Evolutionary conservation across 2,888 invertebrate species (phyloP).

Genomic region (Rhogogaster chlorosoma): DNA sequence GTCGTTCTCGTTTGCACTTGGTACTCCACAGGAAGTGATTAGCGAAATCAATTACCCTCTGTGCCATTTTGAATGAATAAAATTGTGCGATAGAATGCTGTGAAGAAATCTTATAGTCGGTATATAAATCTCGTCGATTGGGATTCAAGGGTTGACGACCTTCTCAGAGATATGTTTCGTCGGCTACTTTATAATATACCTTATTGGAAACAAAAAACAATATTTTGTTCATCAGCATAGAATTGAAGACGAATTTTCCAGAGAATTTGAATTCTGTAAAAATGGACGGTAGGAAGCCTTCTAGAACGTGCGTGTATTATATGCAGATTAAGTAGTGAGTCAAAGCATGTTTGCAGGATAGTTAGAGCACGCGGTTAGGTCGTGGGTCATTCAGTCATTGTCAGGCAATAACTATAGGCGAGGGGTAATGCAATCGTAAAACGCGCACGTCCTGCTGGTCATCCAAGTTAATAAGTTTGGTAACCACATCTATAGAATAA

Average conservation of each 20-base stretch:
- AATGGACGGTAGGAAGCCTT: not conserved
- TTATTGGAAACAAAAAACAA: too few species aligned
- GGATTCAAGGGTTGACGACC: too few species aligned
- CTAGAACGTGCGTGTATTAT: not conserved
- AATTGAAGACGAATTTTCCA: not conserved
- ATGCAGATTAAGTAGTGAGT: not conserved
- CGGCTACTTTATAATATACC: too few species aligned
- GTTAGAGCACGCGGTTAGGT: not conserved
- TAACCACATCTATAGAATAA: conserved; percentile 47
- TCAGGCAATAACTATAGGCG: conserved; percentile 16
- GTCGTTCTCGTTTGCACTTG: too few species aligned
- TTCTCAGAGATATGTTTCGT: too few species aligned
- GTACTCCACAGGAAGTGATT: too few species aligned
- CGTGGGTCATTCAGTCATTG: not conserved
- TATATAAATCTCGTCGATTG: too few species aligned
- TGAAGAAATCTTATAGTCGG: too few species aligned
- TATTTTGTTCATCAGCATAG: too few species aligned
- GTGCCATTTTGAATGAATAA: too few species aligned
- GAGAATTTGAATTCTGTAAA: not conserved
- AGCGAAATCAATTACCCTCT: too few species aligned
- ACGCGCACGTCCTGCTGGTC: conserved; percentile 46
- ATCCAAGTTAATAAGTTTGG: conserved; percentile 48
- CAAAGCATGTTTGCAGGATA: conserved; percentile 10
- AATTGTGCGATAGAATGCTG: too few species aligned
- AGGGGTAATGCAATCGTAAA: conserved; percentile 30